Evolutionary conservation across 2,797 vertebrate species (phyloP), one percentile per base, ranked within the genome.

Genomic region (Pangasius sanitwongsei): DNA sequence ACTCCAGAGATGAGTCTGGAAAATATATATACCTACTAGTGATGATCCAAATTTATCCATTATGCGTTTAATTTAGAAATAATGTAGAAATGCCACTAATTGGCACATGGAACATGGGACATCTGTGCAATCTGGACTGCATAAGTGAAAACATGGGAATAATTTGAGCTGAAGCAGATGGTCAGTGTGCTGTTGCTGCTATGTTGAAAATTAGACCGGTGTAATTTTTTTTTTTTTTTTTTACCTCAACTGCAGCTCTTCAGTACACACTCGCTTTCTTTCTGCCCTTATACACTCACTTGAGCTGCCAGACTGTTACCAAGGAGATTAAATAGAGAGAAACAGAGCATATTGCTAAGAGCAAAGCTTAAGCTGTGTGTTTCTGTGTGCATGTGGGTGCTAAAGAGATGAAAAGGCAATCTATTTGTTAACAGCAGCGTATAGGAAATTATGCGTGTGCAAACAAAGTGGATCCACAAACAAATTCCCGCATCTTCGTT

Each of bases 331-430:
- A 91, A 88, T 37, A 77, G 67, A 82, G 70, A 75, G 61, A 70
- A 88, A 88, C 48, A 23, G 63, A 86, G 65, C 83, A 83, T 74
- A 91, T 81, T 37, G 61, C 90, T 87, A 65, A 83, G 50, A 90
- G 89, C 89, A 89, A 85, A 91, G 89, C 86, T 83, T 83, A 83
- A 91, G 88, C 86, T 59, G 85, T 90, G 80, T 83, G 82, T 87
- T 82, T 77, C 70, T 87, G 41, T 44, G 65, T 16, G 13, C 57
- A 59, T 28, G 65, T 28, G 31, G 44, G 83, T 87, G 67, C 53
- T 74, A 70, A 70, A 34, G 61, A 81, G 84, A 87, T 89, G 91
- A 87, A 92, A 90, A 70, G 70, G 28, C 12, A 78, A 57, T 75
- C 55, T 89, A 80, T 90, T 88, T 91, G 90, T 80, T 83, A 67